Base-by-base conservation (phyloP, 2,888 invertebrate genomes). In the Celastrina argiolus region DNA sequence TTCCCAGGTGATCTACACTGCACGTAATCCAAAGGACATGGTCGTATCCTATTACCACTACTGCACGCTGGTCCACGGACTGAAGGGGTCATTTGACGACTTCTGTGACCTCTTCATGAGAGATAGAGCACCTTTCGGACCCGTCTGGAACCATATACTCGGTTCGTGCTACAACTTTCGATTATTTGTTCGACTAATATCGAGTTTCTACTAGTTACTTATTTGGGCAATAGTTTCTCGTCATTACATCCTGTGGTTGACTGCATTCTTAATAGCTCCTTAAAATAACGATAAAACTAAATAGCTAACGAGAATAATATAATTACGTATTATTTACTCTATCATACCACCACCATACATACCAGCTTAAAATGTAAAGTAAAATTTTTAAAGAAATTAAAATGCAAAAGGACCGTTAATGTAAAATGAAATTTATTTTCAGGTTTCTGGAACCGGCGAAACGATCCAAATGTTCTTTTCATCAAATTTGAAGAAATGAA, bases 31-130 rank as follows among this genome's bases (percentile, higher is more conserved):
- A 0, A 97, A 97, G 82, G 98, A 98, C 81, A 94, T 96, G 77
- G 95, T 95, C 70, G 96, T 98, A 0, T 98, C 98, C 0, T 97
- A 95, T 78, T 98, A 95, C 81, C 95, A 97, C 82, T 96, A 97
- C 82, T 96, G 94, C 79, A 93, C 92, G 68, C 85, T 95, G 66
- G 92, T 96, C 45, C 95, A 97, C 74, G 93, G 93, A 0, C 83
- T 93, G 14, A 87, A 90, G 69, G 94, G 94, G 0, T 88, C 92
- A 0, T 96, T 96, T 72, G 94, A 96, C 56, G 94, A 96, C 67
- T 96, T 96, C 79, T 94, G 94, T 67, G 94, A 96, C 69, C 83
- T 96, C 10, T 94, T 96, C 81, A 85, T 96, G 74, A 87, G 89
- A 63, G 95, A 94, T 59, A 92, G 92, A 69, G 92, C 94, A 63